phyloP scores from a whole-genome alignment of 1,140 invertebrate species.

The Mercenaria mercenaria region DNA sequence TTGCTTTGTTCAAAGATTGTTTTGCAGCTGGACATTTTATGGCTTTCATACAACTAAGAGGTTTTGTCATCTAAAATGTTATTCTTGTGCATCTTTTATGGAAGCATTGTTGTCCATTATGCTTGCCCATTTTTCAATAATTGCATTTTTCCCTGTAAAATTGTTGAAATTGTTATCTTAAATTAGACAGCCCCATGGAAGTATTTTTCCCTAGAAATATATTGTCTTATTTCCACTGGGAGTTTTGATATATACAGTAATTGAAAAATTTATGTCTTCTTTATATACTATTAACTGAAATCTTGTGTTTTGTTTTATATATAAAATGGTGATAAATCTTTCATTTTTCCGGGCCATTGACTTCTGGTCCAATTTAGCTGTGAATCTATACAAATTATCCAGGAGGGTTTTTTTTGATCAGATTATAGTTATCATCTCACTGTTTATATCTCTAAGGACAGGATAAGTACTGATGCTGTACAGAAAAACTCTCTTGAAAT shows the following conservation, averaged over 20 bases:
- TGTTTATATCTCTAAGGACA: constrained; percentile 26
- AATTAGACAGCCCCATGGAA: no score
- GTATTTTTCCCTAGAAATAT: no score
- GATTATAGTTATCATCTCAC: not conserved
- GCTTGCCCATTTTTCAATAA: no score
- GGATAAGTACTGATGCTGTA: constrained; percentile 31
- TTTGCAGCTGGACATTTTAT: no score
- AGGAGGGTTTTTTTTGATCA: not conserved
- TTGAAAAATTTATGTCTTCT: not conserved
- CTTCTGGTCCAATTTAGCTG: constrained; percentile 27
- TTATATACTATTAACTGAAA: not conserved
- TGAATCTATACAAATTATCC: constrained; percentile 20
- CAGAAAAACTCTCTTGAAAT: constrained; percentile 50
- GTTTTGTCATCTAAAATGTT: no score
- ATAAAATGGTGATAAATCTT: not conserved
- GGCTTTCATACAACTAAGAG: no score
- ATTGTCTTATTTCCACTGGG: no score
- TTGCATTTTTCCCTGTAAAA: no score
- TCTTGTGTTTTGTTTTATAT: not conserved
- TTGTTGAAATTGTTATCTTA: no score
- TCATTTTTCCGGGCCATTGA: constrained; percentile 8
- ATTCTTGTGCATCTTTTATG: no score
- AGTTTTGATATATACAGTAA: not conserved
- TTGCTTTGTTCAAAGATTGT: no score
- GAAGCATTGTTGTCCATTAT: no score